Base-by-base conservation (phyloP, 2,888 invertebrate species). In the Cylloceria caligata region DNA sequence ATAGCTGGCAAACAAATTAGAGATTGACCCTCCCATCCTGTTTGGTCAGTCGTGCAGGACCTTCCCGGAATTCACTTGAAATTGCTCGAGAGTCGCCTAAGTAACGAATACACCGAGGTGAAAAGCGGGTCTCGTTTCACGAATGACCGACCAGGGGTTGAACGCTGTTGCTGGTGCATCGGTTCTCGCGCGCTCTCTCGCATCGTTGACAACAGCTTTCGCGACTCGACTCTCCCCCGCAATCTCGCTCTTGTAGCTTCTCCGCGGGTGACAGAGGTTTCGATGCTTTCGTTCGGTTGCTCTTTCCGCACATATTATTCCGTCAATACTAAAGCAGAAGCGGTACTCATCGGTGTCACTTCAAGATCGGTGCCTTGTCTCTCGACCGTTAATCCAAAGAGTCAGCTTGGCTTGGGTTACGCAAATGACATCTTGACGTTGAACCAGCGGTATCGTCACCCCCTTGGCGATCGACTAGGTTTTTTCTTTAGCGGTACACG, bases 401-500 rank as follows among this genome's bases (percentile, higher is more conserved):
- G n/a, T n/a, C n/a, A n/a, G n/a, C n/a, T n/a, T n/a, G n/a, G n/a
- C n/a, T n/a, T n/a, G n/a, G n/a, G n/a, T n/a, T n/a, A n/a, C n/a
- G n/a, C n/a, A n/a, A n/a, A n/a, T n/a, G n/a, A n/a, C n/a, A n/a
- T n/a, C n/a, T n/a, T n/a, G n/a, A n/a, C n/a, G n/a, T n/a, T n/a
- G n/a, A n/a, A n/a, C n/a, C n/a, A n/a, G n/a, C n/a, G n/a, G n/a
- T n/a, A n/a, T n/a, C n/a, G n/a, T n/a, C n/a, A n/a, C n/a, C n/a
- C n/a, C n/a, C n/a, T n/a, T n/a, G n/a, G n/a, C n/a, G n/a, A n/a
- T n/a, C n/a, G n/a, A n/a, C n/a, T n/a, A n/a, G n/a, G n/a, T n/a
- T n/a, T n/a, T n/a, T n/a, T n/a, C n/a, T 89, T 88, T 88, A 89
- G 34, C 60, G 16, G 62, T 79, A 86, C 86, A 87, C 87, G 57